Conservation (phyloP, 2,888 invertebrate genomes). For the Folsomia manolachei region DNA sequence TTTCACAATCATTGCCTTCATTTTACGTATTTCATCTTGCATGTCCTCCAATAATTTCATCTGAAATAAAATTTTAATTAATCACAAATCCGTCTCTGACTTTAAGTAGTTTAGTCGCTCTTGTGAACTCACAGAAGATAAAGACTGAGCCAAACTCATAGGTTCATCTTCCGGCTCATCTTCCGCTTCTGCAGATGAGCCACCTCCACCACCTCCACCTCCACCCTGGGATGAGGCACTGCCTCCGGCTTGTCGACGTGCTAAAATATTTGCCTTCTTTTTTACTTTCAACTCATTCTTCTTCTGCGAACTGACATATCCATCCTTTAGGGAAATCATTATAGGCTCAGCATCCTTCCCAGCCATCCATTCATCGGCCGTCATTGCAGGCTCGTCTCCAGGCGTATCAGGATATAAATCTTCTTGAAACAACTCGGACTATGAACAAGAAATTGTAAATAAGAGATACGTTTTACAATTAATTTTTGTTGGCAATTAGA, state of each 20-base stretch:
- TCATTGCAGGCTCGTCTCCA: slow-evolving; percentile 81
- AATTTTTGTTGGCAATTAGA: neutral
- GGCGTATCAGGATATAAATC: slow-evolving; percentile 94
- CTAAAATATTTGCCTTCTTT: slow-evolving; percentile 78
- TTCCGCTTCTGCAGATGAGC: slow-evolving; percentile 35
- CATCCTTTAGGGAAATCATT: slow-evolving; percentile 83
- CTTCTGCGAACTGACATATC: slow-evolving; percentile 55
- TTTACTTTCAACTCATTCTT: slow-evolving; percentile 67
- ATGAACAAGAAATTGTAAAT: too few species aligned
- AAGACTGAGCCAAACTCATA: slow-evolving; percentile 30
- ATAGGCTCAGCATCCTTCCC: slow-evolving; percentile 88
- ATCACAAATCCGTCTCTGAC: too few species aligned
- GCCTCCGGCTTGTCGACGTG: slow-evolving; percentile 59
- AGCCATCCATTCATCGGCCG: slow-evolving; percentile 87
- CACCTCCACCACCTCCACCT: slow-evolving; percentile 27
- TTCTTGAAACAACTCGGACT: slow-evolving; percentile 94
- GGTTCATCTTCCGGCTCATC: slow-evolving; percentile 46
- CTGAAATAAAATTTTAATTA: slow-evolving; percentile 26
- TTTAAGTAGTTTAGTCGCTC: too few species aligned
- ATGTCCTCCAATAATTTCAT: slow-evolving; percentile 67
- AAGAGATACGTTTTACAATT: neutral
- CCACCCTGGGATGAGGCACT: slow-evolving; percentile 48
- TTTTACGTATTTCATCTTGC: slow-evolving; percentile 82
- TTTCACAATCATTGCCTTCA: slow-evolving; percentile 91
- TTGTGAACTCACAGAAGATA: slow-evolving; percentile 37